Evolutionary conservation across 1,140 invertebrate genomes (phyloP), one percentile per base, ranked within the genome.

Genomic region (Rhagoletis zephyria): DNA sequence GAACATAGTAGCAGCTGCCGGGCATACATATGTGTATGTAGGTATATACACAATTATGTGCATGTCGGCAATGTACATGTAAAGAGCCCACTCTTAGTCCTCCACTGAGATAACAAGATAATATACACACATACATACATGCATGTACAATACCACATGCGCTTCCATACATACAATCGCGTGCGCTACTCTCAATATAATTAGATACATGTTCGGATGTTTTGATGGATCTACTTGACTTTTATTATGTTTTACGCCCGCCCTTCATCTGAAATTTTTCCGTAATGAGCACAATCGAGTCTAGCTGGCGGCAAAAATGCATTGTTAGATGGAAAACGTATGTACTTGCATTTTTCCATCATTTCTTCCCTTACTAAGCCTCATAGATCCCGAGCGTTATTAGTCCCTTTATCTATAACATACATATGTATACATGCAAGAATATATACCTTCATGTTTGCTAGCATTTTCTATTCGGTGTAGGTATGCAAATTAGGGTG

Each of bases 251-350:
- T 56, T 16, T 19, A 14, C 74, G 16, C 5, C 40, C 5, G 67
- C 42, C 67, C 14, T 4, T n/a, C 42, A 51, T n/a, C 4, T 51
- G 4, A 10, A 56, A 45, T 81, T 81, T 14, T n/a, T 51, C 42
- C 42, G n/a, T 81, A 81, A 81, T 81, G 74, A 56, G 74, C 48
- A 81, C 74, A 81, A 81, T 56, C 14, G 74, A 81, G 74, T 81
- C 10, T 56, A 19, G 48, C 74, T 16, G 48, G 48, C 9, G 48
- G 74, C 74, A 81, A 81, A 81, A 81, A 81, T 81, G 45, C 48
- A 56, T 81, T 81, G 74, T 81, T 81, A 81, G 48, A 3, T 51
- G 45, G 4, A 59, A n/a, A 81, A 59, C 16, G 51, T 56, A 16
- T 56, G 48, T 56, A 59, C 48, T 45, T n/a, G 48, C 74, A 81